phyloP scores from a whole-genome alignment of 2,113 vertebrate species.

The Cottus gobio region DNA sequence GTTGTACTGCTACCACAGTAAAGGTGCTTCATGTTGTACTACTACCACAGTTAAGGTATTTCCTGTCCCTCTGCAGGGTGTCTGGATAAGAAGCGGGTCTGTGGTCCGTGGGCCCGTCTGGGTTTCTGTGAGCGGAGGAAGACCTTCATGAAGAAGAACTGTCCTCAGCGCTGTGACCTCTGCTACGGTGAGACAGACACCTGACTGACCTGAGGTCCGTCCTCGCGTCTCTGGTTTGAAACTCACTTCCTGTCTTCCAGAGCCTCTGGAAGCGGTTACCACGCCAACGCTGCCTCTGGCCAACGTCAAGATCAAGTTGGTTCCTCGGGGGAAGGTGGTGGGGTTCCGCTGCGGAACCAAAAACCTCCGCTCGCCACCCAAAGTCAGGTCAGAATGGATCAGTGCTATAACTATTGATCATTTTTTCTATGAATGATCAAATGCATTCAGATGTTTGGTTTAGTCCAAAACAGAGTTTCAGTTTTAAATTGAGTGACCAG shows the following conservation, averaged over 20 bases:
- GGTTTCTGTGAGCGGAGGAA: conserved; percentile 82
- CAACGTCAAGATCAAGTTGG: conserved; percentile 82
- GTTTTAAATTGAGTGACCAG: no score
- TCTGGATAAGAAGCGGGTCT: conserved; percentile 83
- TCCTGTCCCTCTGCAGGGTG: conserved; percentile 71
- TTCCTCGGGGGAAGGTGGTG: conserved; percentile 83
- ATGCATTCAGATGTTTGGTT: no score
- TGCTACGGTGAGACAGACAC: conserved; percentile 76
- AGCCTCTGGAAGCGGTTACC: conserved; percentile 70
- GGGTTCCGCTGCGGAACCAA: conserved; percentile 86
- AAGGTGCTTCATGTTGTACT: not conserved
- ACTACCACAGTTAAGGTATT: not conserved
- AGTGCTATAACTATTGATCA: not conserved
- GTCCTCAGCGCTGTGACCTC: conserved; percentile 83
- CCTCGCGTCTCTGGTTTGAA: not conserved
- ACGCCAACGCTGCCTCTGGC: conserved; percentile 74
- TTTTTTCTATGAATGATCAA: not conserved
- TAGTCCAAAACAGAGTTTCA: no score
- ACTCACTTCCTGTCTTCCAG: conserved; percentile 64
- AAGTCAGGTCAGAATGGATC: conserved; percentile 81
- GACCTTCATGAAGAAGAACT: conserved; percentile 85
- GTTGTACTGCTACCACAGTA: not conserved
- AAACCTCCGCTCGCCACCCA: conserved; percentile 60
- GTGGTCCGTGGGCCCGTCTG: conserved; percentile 83
- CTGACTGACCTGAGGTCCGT: not conserved